Conservation (phyloP, 2,888 invertebrate species). For the Eueremaeus valkanovi region DNA sequence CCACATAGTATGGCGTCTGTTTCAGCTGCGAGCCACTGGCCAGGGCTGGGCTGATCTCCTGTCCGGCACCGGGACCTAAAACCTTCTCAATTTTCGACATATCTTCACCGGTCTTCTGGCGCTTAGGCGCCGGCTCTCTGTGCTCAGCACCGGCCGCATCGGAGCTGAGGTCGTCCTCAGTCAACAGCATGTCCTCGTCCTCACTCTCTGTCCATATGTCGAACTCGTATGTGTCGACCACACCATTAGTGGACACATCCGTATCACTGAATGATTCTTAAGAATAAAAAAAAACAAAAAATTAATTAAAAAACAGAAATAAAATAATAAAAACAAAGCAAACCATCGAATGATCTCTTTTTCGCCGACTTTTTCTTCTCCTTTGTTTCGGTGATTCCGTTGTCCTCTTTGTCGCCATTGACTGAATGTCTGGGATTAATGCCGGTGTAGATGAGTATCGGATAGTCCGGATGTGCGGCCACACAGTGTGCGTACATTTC, state of each 20-base stretch:
- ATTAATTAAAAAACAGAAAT: background rate
- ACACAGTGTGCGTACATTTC: conserved; percentile 30
- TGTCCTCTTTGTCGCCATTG: conserved; percentile 13
- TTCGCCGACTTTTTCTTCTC: background rate
- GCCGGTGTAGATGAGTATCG: conserved; percentile 21
- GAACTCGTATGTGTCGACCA: conserved; percentile 30
- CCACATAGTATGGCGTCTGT: conserved; percentile 8
- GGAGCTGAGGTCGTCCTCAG: conserved; percentile 1
- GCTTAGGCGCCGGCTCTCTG: background rate
- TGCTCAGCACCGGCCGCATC: too few species aligned
- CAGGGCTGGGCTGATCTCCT: too few species aligned
- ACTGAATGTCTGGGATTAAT: conserved; percentile 5
- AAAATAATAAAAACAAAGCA: background rate
- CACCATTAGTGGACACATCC: conserved; percentile 26
- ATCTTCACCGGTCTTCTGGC: background rate
- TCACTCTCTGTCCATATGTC: conserved; percentile 24
- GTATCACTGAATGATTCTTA: conserved; percentile 12
- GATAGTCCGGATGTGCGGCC: conserved; percentile 33
- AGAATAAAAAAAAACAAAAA: background rate
- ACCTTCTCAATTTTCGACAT: too few species aligned
- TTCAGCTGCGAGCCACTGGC: background rate
- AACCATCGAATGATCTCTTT: conserved; percentile 21
- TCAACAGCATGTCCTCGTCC: conserved; percentile 17
- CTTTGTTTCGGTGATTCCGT: background rate
- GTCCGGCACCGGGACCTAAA: too few species aligned